Evolutionary conservation across 1,140 invertebrate genomes (phyloP).

Genomic region (Cylas formicarius): DNA sequence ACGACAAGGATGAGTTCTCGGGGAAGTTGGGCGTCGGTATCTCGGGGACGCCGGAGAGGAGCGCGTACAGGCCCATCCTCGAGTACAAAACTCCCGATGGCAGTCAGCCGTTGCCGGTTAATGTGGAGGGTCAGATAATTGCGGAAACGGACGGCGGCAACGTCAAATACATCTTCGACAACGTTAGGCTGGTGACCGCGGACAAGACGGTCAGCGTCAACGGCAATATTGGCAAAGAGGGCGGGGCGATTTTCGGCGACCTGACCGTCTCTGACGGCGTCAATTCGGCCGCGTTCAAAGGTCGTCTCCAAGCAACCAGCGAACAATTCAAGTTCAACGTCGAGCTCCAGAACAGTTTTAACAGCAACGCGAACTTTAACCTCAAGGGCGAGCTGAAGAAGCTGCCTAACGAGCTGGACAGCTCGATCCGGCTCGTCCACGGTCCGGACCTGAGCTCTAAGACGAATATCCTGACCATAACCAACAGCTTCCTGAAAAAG

Average conservation of each 20-base stretch:
- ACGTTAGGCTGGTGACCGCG: constrained; percentile 37
- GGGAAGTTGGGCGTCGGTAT: constrained; percentile 55
- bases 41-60: constrained; percentile 44
- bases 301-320: constrained; percentile 33
- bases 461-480: constrained; percentile 45
- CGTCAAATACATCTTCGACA: constrained; percentile 45
- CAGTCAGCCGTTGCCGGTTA: constrained; percentile 45
- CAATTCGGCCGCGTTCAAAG: constrained; percentile 44
- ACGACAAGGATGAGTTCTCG: constrained; percentile 54
- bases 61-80: constrained; percentile 59
- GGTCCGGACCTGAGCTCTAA: constrained; percentile 54
- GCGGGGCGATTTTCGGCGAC: constrained; percentile 43
- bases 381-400: constrained; percentile 44
- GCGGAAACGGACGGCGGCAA: constrained; percentile 47
- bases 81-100: constrained; percentile 58
- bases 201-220: constrained; percentile 45
- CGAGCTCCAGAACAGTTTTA: constrained; percentile 46
- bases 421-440: constrained; percentile 52
- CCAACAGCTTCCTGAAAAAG: constrained; percentile 20
- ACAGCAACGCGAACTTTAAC: constrained; percentile 54
- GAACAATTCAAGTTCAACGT: constrained; percentile 41
- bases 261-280: constrained; percentile 47
- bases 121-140: constrained; percentile 50
- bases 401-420: constrained; percentile 35
- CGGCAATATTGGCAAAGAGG: constrained; percentile 45